These are phyloP conservation scores for Dynastes maya DNA, from an alignment of 2,888 invertebrate species.

Conservation along the genomic window DNA sequence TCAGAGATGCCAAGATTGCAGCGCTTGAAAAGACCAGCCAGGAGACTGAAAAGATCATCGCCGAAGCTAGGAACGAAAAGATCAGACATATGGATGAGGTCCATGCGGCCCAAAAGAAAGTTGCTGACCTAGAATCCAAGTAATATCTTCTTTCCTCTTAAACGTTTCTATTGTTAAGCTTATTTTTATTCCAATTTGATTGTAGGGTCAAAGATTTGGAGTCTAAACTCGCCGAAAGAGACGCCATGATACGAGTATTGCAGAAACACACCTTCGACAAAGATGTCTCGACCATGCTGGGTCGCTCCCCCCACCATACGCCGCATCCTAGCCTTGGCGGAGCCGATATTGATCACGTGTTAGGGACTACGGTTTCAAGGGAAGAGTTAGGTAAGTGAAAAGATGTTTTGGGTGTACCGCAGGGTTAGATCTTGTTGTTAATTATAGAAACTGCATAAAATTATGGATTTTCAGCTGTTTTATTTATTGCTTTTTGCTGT, in stretches of 20 bases:
- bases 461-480: neutral
- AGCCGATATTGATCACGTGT: slow-evolving; percentile 70
- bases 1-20: slow-evolving; percentile 87
- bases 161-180: slow-evolving; percentile 18
- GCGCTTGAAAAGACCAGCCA: slow-evolving; percentile 87
- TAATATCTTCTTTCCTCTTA: slow-evolving; percentile 64
- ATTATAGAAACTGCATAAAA: neutral
- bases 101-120: slow-evolving; percentile 87
- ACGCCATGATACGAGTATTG: slow-evolving; percentile 91
- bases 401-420: neutral
- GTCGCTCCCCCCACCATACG: slow-evolving; percentile 71
- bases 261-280: slow-evolving; percentile 86
- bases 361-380: slow-evolving; percentile 69
- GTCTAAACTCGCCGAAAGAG: slow-evolving; percentile 89
- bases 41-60: slow-evolving; percentile 88
- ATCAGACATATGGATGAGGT: slow-evolving; percentile 92
- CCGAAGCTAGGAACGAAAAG: slow-evolving; percentile 89
- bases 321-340: slow-evolving; percentile 72
- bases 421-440: neutral
- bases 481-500: neutral
- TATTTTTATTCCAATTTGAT: neutral
- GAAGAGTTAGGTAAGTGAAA: slow-evolving; percentile 69
- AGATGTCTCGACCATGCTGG: slow-evolving; percentile 75
- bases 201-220: slow-evolving; percentile 86
- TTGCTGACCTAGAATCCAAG: slow-evolving; percentile 90